Conservation (phyloP, 2,888 invertebrate species). For the Chymomyza procnemis region DNA sequence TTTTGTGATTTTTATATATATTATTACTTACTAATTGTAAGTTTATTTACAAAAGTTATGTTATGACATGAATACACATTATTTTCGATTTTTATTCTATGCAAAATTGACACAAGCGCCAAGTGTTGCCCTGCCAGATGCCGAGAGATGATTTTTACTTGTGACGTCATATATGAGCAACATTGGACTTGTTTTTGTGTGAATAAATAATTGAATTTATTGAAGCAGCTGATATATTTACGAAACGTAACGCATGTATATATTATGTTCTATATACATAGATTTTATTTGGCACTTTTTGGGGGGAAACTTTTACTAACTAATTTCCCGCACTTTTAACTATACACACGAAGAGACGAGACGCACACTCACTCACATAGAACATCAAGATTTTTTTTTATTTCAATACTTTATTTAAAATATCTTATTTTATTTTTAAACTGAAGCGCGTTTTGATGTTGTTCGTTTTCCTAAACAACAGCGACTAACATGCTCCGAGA, state of each 20-base stretch:
- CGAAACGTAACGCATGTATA: conserved; percentile 19
- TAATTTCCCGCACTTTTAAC: conserved; percentile 23
- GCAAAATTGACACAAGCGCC: neutral
- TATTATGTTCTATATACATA: conserved; percentile 35
- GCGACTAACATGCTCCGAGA: conserved; percentile 17
- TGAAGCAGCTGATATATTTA: conserved; percentile 59
- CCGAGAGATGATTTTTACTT: conserved; percentile 26
- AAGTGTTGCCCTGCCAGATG: conserved; percentile 52
- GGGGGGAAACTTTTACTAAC: neutral
- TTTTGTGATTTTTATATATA: no score
- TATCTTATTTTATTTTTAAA: neutral
- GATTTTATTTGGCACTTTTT: conserved; percentile 15
- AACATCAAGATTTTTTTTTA: no score
- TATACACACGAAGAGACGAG: no score
- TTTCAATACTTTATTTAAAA: neutral
- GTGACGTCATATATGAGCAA: conserved; percentile 51
- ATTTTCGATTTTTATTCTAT: conserved; percentile 31
- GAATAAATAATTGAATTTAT: conserved; percentile 15
- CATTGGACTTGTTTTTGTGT: conserved; percentile 22
- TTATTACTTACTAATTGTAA: conserved; percentile 6
- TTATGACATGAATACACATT: conserved; percentile 37
- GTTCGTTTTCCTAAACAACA: neutral
- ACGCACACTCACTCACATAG: conserved; percentile 5
- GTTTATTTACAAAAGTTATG: conserved; percentile 16
- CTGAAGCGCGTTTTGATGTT: neutral